These are phyloP conservation scores for Protomyctophum bolini DNA, from an alignment of 2,113 vertebrate genomes.

Conservation along the genomic window DNA sequence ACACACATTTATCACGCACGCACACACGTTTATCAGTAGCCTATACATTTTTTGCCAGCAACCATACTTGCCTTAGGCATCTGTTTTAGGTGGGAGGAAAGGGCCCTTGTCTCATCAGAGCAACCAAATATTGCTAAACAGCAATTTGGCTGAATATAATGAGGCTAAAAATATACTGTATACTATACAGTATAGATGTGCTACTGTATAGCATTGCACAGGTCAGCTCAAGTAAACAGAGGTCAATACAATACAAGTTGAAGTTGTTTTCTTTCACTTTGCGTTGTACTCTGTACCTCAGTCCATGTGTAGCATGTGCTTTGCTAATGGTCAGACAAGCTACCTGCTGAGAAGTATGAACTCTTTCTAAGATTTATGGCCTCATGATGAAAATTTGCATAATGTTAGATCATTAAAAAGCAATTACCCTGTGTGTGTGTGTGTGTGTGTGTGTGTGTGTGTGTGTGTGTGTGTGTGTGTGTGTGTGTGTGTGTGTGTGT, in stretches of 20 bases:
- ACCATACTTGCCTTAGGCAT: too few relatives aligned
- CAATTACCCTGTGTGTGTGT: constrained; percentile 81
- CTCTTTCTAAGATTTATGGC: constrained; percentile 80
- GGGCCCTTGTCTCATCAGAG: too few relatives aligned
- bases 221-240: background rate
- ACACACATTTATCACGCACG: too few relatives aligned
- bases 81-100: too few relatives aligned
- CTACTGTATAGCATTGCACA: background rate
- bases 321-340: constrained; percentile 69
- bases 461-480: background rate
- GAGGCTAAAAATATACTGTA: too few relatives aligned
- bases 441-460: constrained; percentile 21
- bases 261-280: constrained; percentile 17
- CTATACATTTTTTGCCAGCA: too few relatives aligned
- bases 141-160: too few relatives aligned
- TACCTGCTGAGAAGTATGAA: constrained; percentile 80
- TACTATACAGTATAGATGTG: background rate
- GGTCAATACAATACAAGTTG: constrained; percentile 8
- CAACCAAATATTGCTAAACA: too few relatives aligned
- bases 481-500: background rate
- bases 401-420: constrained; percentile 92
- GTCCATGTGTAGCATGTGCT: constrained; percentile 48
- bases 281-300: background rate
- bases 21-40: too few relatives aligned
- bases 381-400: constrained; percentile 87